A percentile compares a stretch with the other conserved stretches of the same genome.
phyloP scores from a whole-genome alignment of 1,140 invertebrate species.

The Heliconius himera region DNA sequence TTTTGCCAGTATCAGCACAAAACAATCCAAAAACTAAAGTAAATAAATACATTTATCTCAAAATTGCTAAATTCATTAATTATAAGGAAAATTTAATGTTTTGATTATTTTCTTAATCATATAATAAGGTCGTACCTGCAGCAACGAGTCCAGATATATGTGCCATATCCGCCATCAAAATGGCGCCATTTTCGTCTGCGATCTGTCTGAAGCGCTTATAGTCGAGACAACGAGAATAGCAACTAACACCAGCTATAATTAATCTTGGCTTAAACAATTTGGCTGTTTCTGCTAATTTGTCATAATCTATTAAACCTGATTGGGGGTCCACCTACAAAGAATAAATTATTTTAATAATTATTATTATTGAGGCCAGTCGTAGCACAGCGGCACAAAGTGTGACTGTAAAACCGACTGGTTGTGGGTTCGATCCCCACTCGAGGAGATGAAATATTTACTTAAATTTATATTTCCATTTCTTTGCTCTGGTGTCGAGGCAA shows the following conservation, averaged over 20 bases:
- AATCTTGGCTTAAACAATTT: slow-evolving; percentile 94
- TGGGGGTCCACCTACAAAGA: slow-evolving; percentile 84
- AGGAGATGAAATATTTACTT: too few relatives aligned
- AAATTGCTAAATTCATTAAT: too few relatives aligned
- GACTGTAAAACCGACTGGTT: too few relatives aligned
- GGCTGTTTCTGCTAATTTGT: slow-evolving; percentile 91
- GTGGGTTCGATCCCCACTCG: too few relatives aligned
- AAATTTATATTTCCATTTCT: too few relatives aligned
- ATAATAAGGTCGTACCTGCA: slow-evolving; percentile 80
- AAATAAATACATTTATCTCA: too few relatives aligned
- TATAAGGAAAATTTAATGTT: too few relatives aligned
- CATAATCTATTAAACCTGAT: slow-evolving; percentile 97
- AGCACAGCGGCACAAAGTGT: too few relatives aligned
- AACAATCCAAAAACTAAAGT: too few relatives aligned
- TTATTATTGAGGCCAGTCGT: too few relatives aligned
- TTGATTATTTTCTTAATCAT: not conserved
- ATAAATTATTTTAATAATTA: not conserved
- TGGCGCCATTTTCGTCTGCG: slow-evolving; percentile 92
- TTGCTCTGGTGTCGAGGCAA: too few relatives aligned
- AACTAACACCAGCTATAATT: slow-evolving; percentile 97
- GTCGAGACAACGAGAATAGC: slow-evolving; percentile 93
- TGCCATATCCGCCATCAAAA: slow-evolving; percentile 97
- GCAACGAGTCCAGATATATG: slow-evolving; percentile 96
- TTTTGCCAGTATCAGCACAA: too few relatives aligned
- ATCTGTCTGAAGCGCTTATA: slow-evolving; percentile 94